A percentile compares a stretch with the other conserved stretches of the same genome.
Conservation (phyloP, 2,888 invertebrate genomes). For the Quadriops clusia region DNA sequence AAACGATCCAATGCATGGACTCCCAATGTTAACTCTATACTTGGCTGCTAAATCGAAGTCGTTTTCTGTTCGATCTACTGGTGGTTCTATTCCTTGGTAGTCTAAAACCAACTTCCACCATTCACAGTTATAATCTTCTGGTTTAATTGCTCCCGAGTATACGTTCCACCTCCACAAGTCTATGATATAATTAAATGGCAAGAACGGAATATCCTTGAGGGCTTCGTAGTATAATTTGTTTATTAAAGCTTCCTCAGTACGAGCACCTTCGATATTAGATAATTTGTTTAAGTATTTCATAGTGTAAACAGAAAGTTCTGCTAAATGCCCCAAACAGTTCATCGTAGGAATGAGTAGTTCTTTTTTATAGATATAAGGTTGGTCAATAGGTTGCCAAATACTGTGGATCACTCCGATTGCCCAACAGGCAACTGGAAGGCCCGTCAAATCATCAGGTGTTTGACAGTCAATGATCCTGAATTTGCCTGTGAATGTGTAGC, state of each 20-base stretch:
- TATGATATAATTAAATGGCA: constrained; percentile 43
- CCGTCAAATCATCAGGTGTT: constrained; percentile 41
- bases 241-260: constrained; percentile 34
- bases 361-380: constrained; percentile 38
- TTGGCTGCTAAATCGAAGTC: constrained; percentile 39
- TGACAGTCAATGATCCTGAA: constrained; percentile 56
- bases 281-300: constrained; percentile 39
- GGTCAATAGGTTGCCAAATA: constrained; percentile 45
- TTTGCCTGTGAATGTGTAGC: constrained; percentile 53
- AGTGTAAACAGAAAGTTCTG: constrained; percentile 45
- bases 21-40: constrained; percentile 35
- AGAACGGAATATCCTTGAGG: constrained; percentile 38
- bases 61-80: constrained; percentile 29
- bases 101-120: constrained; percentile 25
- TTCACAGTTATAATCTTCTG: constrained; percentile 33
- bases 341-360: constrained; percentile 49
- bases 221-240: constrained; percentile 38
- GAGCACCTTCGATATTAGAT: constrained; percentile 29
- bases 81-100: constrained; percentile 35
- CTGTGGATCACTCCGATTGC: constrained; percentile 61
- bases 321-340: constrained; percentile 49
- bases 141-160: constrained; percentile 34
- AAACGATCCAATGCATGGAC: constrained; percentile 41
- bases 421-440: constrained; percentile 58
- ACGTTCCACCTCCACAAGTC: constrained; percentile 47